Base-by-base conservation (phyloP, 1,140 invertebrate species). In the Pissodes strobi region DNA sequence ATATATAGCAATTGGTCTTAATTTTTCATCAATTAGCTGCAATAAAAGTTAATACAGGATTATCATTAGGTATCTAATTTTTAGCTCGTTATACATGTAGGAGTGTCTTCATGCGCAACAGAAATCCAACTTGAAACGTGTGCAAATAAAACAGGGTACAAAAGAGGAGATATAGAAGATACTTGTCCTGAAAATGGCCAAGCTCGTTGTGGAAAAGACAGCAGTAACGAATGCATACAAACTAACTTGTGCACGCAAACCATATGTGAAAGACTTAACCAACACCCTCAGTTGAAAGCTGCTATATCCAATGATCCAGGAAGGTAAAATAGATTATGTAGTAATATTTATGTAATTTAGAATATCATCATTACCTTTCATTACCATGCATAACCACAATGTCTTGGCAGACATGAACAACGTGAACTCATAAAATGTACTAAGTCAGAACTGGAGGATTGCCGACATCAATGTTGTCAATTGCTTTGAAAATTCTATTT, bases 71-170 rank as follows among this genome's bases (percentile, higher is more conserved):
- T 21, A 13, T 12, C 34, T 37, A 15, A 48, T 30, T 62, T 41
- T 21, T 69, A 88, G 87, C 76, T 88, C 37, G 82, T 86, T 66
- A 78, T 89, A 37, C 87, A 89, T 71, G 83, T 87, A 12, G 87
- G 87, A 17, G 86, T 88, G n/a, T 86, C 84, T 1, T 45, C 66
- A 18, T 45, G 74, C 27, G 82, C 85, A 0, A 70, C 80, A 17
- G 77, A 77, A 60, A 72, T 89, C 9, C 85, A 80, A 1, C 74
- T 89, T 53, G 88, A 89, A 78, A 78, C 69, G 13, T 78, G 75
- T 55, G 87, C 87, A 4, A 77, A 83, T 63, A 80, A 75, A 30
- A 80, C 74, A 64, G 85, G 86, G 6, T 89, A 89, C 68, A 60
- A 74, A 2, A 77, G 70, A 56, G 27, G 43, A 15, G 79, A 88